Conservation (phyloP, 2,113 vertebrate genomes). For the Tenebrosternarchus preto region DNA sequence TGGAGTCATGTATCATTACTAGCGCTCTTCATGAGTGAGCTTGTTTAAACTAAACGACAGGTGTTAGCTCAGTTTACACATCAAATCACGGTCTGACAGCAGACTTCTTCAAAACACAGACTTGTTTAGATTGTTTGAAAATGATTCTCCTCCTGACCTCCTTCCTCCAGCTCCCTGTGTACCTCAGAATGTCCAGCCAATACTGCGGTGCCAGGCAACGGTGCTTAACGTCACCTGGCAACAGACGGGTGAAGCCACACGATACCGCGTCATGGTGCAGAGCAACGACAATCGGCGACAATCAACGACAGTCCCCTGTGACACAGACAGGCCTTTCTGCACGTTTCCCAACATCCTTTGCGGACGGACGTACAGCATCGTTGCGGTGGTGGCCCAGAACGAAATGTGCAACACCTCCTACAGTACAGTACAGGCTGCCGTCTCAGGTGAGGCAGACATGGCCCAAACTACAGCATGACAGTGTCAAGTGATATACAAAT, state of each 20-base stretch:
- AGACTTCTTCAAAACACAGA: no score
- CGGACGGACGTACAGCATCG: constrained; percentile 58
- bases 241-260: constrained; percentile 48
- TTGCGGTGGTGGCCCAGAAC: constrained; percentile 64
- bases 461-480: no score
- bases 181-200: constrained; percentile 59
- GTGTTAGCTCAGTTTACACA: no score
- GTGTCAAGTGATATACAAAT: no score
- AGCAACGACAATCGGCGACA: constrained; percentile 52
- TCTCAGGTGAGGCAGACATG: constrained; percentile 56
- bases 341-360: constrained; percentile 61
- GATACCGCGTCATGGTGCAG: constrained; percentile 57
- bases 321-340: constrained; percentile 49
- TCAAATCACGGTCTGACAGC: no score
- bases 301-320: constrained; percentile 43
- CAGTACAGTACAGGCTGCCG: constrained; percentile 56
- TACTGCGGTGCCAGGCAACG: constrained; percentile 65
- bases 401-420: constrained; percentile 69
- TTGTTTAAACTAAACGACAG: no score
- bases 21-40: no score
- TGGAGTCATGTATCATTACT: no score
- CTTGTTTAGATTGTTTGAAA: no score
- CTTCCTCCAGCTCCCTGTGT: constrained; percentile 71
- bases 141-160: no score
- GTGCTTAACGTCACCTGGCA: constrained; percentile 73